Evolutionary conservation across 2,888 invertebrate genomes (phyloP), one percentile per base, ranked within the genome.

Genomic region (Leptopilina drosophilae): DNA sequence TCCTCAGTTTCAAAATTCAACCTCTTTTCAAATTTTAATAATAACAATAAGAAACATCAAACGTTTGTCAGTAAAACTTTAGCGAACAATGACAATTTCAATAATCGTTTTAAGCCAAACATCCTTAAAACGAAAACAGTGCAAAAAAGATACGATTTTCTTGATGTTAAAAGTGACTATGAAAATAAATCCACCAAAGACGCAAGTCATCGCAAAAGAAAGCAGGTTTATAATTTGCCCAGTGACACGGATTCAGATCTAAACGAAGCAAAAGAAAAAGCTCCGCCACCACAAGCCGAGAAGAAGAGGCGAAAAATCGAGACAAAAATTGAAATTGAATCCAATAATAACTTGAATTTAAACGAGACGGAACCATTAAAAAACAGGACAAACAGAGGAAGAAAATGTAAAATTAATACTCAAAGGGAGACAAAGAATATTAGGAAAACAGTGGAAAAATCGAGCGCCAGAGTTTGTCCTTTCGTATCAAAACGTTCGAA

Each of bases 101-200:
- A 9, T 33, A 73, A 53, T 73, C 73, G 73, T 26, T 56, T 26
- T 53, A 33, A 9, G 33, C 73, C 73, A n/a, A 73, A 73, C n/a
- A 73, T 73, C 1, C 73, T 73, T 5, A 73, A 73, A n/a, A 73
- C 56, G n/a, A 73, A 73, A 8, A 9, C 26, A 12, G 14, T 20
- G 8, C 56, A 56, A 73, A n/a, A 26, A 14, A n/a, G 53, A 56
- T n/a, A 33, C n/a, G n/a, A n/a, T 40, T 3, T 26, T 0, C 46
- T 49, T 56, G 26, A 26, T 33, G 0, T 53, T 14, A 56, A 56
- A 8, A 53, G 7, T 56, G 26, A 56, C 8, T 56, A 56, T 73
- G 53, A 73, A 15, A 46, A 67, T 9, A 53, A 56, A 20, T 56
- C 53, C 12, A 14, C 33, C 53, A 26, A 56, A 9, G 73, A 15